Percentiles rank a stretch among this genome's conserved stretches.
Conservation (phyloP, 2,797 vertebrate genomes). For the Delichon dasypus region DNA sequence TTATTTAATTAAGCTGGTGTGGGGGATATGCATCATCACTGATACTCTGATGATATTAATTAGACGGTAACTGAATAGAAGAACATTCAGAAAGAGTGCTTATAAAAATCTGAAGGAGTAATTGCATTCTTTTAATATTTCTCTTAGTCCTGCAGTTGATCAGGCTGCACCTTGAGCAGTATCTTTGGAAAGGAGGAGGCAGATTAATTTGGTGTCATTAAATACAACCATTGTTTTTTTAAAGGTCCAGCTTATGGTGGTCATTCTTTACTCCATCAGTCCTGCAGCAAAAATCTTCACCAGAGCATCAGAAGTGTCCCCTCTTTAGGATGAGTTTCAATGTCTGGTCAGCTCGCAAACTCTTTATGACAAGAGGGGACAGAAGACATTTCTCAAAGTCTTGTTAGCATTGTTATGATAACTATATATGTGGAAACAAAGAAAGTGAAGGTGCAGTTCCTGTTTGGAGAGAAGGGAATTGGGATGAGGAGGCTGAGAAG, state of each 20-base stretch:
- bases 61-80: neutral
- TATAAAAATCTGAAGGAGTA: neutral
- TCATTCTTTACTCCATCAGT: neutral
- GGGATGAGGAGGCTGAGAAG: neutral
- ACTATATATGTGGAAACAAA: constrained; percentile 17
- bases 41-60: neutral
- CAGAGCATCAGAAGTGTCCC: neutral
- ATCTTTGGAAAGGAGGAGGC: neutral
- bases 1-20: neutral
- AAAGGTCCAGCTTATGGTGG: neutral
- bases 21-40: neutral
- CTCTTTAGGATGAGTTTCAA: neutral
- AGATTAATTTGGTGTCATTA: neutral
- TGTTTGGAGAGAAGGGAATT: constrained; percentile 9
- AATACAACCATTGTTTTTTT: neutral
- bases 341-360: neutral
- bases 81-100: neutral
- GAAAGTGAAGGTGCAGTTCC: constrained; percentile 36
- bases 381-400: constrained; percentile 22
- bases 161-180: neutral
- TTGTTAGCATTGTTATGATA: constrained; percentile 13
- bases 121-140: neutral
- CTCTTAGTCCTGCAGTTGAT: neutral
- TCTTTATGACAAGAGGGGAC: neutral
- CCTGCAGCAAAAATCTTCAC: neutral